Percentiles rank a stretch among this genome's conserved stretches.
phyloP scores from a whole-genome alignment of 2,797 vertebrate species.

The Cynodonichthys magdalenae region DNA sequence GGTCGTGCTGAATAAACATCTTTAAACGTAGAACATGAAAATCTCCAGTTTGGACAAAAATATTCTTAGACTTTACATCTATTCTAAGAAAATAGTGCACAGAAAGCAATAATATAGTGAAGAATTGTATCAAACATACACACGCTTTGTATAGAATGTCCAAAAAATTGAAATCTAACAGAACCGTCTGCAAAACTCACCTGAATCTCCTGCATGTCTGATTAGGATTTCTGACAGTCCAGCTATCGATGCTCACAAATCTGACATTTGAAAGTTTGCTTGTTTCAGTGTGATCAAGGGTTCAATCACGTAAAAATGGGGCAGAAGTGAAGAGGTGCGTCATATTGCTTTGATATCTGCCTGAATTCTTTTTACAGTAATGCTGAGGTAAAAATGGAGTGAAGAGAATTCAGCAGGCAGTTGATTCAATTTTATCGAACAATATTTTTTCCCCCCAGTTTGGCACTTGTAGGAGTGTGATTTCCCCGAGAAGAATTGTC shows the following conservation, averaged over 20 bases:
- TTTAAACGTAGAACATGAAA: constrained; percentile 45
- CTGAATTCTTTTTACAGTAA: constrained; percentile 16
- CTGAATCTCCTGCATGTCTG: constrained; percentile 29
- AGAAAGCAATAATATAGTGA: constrained; percentile 62
- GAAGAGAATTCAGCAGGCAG: constrained; percentile 15
- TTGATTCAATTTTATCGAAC: constrained; percentile 10
- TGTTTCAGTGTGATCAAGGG: constrained; percentile 11
- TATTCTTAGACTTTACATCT: constrained; percentile 71
- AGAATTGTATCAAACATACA: constrained; percentile 67
- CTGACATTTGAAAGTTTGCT: constrained; percentile 19
- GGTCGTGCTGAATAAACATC: constrained; percentile 52
- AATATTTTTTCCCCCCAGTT: constrained; percentile 21
- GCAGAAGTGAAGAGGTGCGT: constrained; percentile 12
- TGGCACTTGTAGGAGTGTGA: constrained; percentile 44
- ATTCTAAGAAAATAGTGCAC: constrained; percentile 79
- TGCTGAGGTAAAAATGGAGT: constrained; percentile 19
- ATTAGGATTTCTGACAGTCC: constrained; percentile 67
- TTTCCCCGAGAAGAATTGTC: neutral
- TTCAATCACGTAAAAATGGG: constrained; percentile 26
- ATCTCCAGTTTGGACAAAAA: constrained; percentile 72
- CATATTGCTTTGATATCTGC: constrained; percentile 60
- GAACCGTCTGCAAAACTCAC: constrained; percentile 48
- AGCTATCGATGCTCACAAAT: constrained; percentile 61
- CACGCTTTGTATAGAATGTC: constrained; percentile 64
- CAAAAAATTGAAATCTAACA: constrained; percentile 73